Percentiles rank a stretch among this genome's conserved stretches.
phyloP scores from a whole-genome alignment of 2,888 invertebrate species.

The Tanaodytes sp. region DNA sequence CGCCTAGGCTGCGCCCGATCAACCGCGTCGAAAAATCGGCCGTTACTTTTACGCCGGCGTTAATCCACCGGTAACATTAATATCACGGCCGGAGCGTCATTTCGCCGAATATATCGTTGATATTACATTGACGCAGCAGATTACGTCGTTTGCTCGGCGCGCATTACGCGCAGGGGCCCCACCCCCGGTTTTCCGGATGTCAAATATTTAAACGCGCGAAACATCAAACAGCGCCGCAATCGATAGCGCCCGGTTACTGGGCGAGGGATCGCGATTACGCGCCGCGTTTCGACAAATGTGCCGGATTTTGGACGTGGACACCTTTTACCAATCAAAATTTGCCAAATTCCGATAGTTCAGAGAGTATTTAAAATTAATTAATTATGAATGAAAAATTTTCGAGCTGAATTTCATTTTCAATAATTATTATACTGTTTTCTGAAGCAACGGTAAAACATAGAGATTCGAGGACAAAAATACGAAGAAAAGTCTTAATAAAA shows the following conservation, averaged over 20 bases:
- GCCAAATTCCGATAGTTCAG: too few relatives aligned
- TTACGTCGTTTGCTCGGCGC: conserved; percentile 69
- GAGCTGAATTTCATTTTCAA: too few relatives aligned
- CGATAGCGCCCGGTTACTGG: conserved; percentile 58
- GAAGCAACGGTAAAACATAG: too few relatives aligned
- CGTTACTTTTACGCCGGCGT: not conserved
- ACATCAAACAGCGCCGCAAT: conserved; percentile 62
- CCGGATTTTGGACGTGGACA: conserved; percentile 27
- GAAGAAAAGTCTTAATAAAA: too few relatives aligned
- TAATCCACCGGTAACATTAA: conserved; percentile 29
- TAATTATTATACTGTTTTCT: too few relatives aligned
- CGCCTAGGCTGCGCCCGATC: too few relatives aligned
- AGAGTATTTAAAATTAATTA: too few relatives aligned
- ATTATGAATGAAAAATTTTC: too few relatives aligned
- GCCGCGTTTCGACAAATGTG: conserved; percentile 7
- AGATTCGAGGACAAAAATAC: too few relatives aligned
- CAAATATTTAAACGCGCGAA: conserved; percentile 68
- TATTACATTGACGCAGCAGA: conserved; percentile 71
- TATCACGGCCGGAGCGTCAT: conserved; percentile 32
- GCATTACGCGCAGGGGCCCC: conserved; percentile 61
- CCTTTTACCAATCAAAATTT: too few relatives aligned
- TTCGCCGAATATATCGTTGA: conserved; percentile 57
- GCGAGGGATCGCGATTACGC: not conserved
- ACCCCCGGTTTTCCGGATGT: conserved; percentile 59
- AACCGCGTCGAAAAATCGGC: too few relatives aligned